phyloP scores from a whole-genome alignment of 2,888 invertebrate genomes.

The Chymomyza fuscimana region DNA sequence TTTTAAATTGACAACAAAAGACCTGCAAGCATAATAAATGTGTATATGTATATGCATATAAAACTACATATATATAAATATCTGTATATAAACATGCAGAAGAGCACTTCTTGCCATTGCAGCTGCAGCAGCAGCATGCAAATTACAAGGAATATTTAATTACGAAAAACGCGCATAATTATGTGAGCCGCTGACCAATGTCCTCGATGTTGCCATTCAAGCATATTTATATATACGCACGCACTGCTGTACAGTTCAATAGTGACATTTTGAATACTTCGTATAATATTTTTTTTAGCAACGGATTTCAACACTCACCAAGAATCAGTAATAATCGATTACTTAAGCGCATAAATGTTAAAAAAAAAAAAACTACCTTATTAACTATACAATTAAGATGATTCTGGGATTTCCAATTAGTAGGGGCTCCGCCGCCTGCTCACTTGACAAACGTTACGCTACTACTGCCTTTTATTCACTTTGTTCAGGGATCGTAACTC shows the following conservation, averaged over 20 bases:
- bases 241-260: neutral
- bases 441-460: too few species aligned
- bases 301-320: too few species aligned
- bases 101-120: constrained; percentile 9
- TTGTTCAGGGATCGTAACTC: too few species aligned
- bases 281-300: too few species aligned
- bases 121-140: constrained; percentile 54
- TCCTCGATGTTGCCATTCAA: neutral
- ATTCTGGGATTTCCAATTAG: too few species aligned
- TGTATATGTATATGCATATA: constrained; percentile 35
- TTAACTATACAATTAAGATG: too few species aligned
- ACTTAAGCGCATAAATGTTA: too few species aligned
- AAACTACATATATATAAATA: neutral
- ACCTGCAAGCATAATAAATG: constrained; percentile 56
- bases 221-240: neutral
- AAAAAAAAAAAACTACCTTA: too few species aligned
- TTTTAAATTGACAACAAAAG: constrained; percentile 73
- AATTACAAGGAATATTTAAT: constrained; percentile 78
- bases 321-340: too few species aligned
- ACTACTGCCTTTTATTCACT: too few species aligned
- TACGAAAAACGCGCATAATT: constrained; percentile 77
- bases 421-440: too few species aligned
- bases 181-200: constrained; percentile 45
- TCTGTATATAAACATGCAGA: neutral
- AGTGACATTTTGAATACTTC: neutral